Evolutionary conservation across 2,113 vertebrate species (phyloP).

Genomic region (Hylia prasina): DNA sequence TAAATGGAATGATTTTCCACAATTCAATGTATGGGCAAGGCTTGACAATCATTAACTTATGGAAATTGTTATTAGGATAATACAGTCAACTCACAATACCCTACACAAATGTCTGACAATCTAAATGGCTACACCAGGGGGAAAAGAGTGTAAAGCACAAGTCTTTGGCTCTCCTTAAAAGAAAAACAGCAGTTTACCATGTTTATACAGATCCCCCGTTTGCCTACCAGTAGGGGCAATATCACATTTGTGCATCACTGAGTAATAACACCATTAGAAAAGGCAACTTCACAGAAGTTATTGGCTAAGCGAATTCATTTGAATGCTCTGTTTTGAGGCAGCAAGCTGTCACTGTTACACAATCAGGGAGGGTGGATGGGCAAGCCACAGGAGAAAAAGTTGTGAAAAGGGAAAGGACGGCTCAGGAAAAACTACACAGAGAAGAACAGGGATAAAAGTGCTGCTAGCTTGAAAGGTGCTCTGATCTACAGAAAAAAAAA

Average conservation of each 20-base stretch:
- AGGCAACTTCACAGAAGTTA: constrained; percentile 90
- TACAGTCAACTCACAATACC: constrained; percentile 68
- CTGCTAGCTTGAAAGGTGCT: not conserved
- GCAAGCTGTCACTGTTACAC: constrained; percentile 78
- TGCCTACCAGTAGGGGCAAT: constrained; percentile 85
- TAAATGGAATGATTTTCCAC: constrained; percentile 55
- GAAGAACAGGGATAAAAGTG: not conserved
- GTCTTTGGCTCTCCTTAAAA: constrained; percentile 81
- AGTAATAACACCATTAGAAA: constrained; percentile 88
- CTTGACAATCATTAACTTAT: constrained; percentile 63
- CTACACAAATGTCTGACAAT: constrained; percentile 58
- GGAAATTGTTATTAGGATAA: constrained; percentile 48
- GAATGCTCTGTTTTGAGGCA: constrained; percentile 85
- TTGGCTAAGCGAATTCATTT: constrained; percentile 85
- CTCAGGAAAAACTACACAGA: not conserved
- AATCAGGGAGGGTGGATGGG: constrained; percentile 66
- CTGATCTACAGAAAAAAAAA: not conserved
- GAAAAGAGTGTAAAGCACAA: constrained; percentile 74
- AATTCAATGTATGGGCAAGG: constrained; percentile 57
- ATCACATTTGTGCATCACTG: constrained; percentile 84
- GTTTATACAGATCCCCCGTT: constrained; percentile 73
- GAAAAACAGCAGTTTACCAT: constrained; percentile 73
- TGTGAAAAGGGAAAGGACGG: not conserved
- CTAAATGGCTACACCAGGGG: constrained; percentile 56
- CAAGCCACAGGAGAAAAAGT: constrained; percentile 20